Evolutionary conservation across 2,888 invertebrate species (phyloP).

Genomic region (Blomia tropicalis): DNA sequence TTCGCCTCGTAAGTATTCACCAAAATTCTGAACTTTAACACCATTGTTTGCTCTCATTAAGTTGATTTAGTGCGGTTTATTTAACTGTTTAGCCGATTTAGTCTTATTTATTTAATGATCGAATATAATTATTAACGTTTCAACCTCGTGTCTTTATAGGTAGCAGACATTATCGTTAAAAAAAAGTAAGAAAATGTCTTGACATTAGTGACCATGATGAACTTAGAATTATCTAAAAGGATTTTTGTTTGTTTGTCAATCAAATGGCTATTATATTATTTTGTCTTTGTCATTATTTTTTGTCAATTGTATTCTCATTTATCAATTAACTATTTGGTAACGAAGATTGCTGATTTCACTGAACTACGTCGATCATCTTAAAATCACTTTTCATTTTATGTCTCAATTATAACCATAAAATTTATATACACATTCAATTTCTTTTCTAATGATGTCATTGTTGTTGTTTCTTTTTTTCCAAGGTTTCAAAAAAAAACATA

Average conservation of each 20-base stretch:
- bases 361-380: too few relatives aligned
- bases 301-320: background rate
- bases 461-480: slow-evolving; percentile 2
- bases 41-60: background rate
- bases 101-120: background rate
- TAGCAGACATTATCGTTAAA: slow-evolving; percentile 14
- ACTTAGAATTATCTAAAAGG: too few relatives aligned
- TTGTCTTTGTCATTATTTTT: background rate
- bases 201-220: background rate
- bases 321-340: background rate
- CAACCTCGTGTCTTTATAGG: background rate
- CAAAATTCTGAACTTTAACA: background rate
- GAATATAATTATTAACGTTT: background rate
- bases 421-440: background rate
- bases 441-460: background rate
- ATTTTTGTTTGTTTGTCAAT: too few relatives aligned
- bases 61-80: background rate
- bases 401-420: too few relatives aligned
- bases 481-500: slow-evolving; percentile 3
- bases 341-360: too few relatives aligned
- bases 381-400: too few relatives aligned
- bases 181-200: background rate
- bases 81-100: background rate
- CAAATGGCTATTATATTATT: background rate
- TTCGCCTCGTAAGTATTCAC: slow-evolving; percentile 51